A percentile compares a stretch with the other conserved stretches of the same genome.
phyloP scores from a whole-genome alignment of 92 coral and sea anemone genomes.

The Galaxea fascicularis region DNA sequence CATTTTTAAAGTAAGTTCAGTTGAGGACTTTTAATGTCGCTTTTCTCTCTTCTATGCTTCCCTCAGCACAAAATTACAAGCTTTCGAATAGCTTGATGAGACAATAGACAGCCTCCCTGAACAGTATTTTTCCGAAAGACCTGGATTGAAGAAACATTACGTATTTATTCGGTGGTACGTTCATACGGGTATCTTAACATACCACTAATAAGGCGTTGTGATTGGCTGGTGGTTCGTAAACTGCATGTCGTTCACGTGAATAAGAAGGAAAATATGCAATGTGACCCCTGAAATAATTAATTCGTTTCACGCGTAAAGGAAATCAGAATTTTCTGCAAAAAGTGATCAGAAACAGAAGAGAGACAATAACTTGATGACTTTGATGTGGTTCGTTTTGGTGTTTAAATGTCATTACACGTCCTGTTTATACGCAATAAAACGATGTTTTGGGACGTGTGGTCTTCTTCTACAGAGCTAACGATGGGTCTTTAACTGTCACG shows the following conservation, averaged over 20 bases:
- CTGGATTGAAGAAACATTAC: accelerated
- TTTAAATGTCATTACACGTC: too few relatives aligned
- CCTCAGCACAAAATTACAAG: conserved; percentile 12
- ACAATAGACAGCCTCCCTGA: background rate
- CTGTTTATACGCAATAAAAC: too few relatives aligned
- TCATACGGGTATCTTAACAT: conserved; percentile 2
- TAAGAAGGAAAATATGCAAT: background rate
- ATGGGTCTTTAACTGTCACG: too few relatives aligned
- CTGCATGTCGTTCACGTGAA: conserved; percentile 30
- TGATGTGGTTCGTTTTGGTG: too few relatives aligned
- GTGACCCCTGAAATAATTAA: background rate
- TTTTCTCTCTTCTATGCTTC: conserved; percentile 21
- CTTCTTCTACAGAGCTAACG: too few relatives aligned
- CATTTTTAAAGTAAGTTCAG: conserved; percentile 20
- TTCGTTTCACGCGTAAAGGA: background rate
- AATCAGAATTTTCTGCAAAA: background rate
- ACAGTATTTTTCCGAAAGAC: conserved; percentile 13
- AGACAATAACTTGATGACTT: too few relatives aligned
- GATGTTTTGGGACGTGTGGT: too few relatives aligned
- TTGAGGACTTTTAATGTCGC: conserved; percentile 35
- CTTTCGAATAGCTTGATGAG: conserved; percentile 10
- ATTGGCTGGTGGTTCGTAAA: background rate
- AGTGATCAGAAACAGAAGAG: too few relatives aligned
- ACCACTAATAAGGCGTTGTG: background rate
- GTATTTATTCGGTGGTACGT: conserved; percentile 8